A percentile compares a stretch with the other conserved stretches of the same genome.
Evolutionary conservation across 2,113 vertebrate genomes (phyloP).

Genomic region (Apistogramma diplotaenia): DNA sequence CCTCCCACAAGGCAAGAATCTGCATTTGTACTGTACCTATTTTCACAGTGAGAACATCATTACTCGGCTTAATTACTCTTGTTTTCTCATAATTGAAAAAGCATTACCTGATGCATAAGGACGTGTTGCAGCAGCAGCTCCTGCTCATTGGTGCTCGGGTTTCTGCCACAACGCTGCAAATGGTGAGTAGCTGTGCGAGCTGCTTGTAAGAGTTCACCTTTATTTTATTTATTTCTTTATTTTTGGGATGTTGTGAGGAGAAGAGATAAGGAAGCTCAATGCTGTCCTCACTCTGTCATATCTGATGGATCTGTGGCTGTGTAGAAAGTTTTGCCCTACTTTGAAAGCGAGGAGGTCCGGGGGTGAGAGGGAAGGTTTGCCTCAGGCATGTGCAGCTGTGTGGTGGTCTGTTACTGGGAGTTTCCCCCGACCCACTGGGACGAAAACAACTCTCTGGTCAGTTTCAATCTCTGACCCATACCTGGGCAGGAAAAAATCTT

Average conservation of each 20-base stretch:
- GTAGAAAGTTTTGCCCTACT: slow-evolving; percentile 69
- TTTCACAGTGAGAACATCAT: neutral
- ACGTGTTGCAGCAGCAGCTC: neutral
- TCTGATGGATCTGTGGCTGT: slow-evolving; percentile 62
- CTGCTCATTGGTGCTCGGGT: neutral
- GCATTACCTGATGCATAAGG: neutral
- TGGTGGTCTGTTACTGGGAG: slow-evolving; percentile 67
- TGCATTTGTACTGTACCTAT: neutral
- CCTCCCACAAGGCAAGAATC: neutral
- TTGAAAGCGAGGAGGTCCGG: slow-evolving; percentile 59
- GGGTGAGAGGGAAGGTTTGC: slow-evolving; percentile 67
- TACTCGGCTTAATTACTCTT: neutral
- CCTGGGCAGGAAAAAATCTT: slow-evolving; percentile 43
- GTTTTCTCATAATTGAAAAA: neutral
- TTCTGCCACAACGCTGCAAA: neutral
- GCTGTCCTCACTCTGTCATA: slow-evolving; percentile 70
- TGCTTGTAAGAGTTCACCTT: neutral
- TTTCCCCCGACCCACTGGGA: slow-evolving; percentile 55
- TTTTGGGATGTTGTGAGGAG: neutral
- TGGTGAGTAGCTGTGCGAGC: neutral
- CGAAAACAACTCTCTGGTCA: slow-evolving; percentile 66
- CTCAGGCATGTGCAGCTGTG: slow-evolving; percentile 72
- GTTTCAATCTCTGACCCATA: slow-evolving; percentile 51
- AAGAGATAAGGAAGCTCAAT: slow-evolving; percentile 14
- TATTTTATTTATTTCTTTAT: neutral